Conservation (phyloP, 2,888 invertebrate genomes). For the Drosophila hawaiiensis region DNA sequence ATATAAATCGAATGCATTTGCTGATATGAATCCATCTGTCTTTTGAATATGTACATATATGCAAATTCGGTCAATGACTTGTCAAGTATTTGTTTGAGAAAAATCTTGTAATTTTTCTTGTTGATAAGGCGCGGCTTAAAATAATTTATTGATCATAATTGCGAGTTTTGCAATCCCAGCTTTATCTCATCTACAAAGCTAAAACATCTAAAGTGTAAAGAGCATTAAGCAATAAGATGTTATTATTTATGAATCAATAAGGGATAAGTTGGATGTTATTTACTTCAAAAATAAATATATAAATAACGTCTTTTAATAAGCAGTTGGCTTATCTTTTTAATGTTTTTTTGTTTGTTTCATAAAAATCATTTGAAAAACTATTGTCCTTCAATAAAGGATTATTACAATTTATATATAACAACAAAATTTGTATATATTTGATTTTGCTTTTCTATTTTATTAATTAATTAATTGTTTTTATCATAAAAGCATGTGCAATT, state of each 20-base stretch:
- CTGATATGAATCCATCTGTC: slow-evolving; percentile 40
- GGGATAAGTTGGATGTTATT: neutral
- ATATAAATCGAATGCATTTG: slow-evolving; percentile 24
- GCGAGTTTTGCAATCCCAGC: neutral
- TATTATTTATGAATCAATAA: neutral
- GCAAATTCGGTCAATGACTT: slow-evolving; percentile 41
- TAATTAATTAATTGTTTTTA: neutral
- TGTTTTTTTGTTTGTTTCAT: no score
- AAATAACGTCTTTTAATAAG: neutral
- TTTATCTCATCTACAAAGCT: neutral
- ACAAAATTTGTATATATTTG: no score
- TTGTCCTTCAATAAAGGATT: no score
- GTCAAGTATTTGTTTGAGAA: slow-evolving; percentile 19
- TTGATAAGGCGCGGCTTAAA: slow-evolving; percentile 27
- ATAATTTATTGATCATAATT: slow-evolving; percentile 19
- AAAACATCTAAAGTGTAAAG: neutral
- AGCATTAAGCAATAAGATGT: neutral
- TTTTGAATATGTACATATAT: neutral
- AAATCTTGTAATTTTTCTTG: slow-evolving; percentile 23
- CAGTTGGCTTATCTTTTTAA: neutral
- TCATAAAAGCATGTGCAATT: neutral
- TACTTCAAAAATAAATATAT: neutral
- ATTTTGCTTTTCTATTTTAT: neutral
- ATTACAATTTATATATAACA: no score
- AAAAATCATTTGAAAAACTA: no score